phyloP scores from a whole-genome alignment of 2,888 invertebrate genomes.

The Saturnia japonica region DNA sequence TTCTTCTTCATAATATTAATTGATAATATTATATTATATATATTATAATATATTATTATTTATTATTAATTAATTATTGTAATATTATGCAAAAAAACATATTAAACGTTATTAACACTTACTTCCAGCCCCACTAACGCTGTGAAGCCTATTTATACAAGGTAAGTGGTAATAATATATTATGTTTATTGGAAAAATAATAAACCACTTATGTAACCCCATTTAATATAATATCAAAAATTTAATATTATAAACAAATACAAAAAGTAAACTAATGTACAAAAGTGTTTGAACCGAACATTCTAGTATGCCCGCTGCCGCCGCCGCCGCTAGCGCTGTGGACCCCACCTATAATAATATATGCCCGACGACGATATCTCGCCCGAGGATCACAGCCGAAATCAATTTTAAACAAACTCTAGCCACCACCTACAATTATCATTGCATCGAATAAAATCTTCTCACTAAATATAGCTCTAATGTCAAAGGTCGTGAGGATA shows the following conservation, averaged over 20 bases:
- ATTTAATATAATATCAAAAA: background rate
- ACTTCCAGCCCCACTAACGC: background rate
- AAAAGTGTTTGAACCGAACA: constrained; percentile 2
- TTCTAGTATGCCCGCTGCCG: background rate
- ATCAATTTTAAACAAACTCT: constrained; percentile 81
- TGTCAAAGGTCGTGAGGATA: constrained; percentile 73
- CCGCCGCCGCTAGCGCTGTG: constrained; percentile 38
- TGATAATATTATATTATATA: no score
- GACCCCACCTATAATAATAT: constrained; percentile 63
- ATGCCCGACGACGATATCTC: constrained; percentile 64
- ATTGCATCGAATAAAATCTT: constrained; percentile 71
- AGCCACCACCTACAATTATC: constrained; percentile 78
- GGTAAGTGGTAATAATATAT: background rate
- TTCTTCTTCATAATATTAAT: no score
- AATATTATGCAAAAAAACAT: no score
- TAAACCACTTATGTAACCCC: background rate
- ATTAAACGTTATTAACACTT: background rate
- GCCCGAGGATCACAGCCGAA: constrained; percentile 67
- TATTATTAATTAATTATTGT: no score
- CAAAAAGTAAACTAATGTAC: background rate
- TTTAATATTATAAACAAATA: background rate
- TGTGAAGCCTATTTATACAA: background rate
- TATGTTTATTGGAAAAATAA: background rate
- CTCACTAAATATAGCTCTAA: constrained; percentile 64
- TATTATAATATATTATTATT: no score